Evolutionary conservation across 2,888 invertebrate species (phyloP).

Genomic region (Anagyrus pseudococci): DNA sequence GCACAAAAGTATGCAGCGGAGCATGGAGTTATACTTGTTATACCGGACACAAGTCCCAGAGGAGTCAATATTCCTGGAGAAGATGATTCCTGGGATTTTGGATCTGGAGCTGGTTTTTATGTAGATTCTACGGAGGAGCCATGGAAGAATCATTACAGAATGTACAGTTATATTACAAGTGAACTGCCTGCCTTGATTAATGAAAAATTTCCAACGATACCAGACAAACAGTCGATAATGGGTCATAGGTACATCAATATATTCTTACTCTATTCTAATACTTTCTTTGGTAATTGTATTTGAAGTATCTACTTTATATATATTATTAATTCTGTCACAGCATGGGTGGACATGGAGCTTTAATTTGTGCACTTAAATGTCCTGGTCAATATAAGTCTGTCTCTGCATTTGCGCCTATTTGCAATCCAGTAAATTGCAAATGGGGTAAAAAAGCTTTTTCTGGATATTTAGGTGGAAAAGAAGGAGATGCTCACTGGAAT

Average conservation of each 20-base stretch:
- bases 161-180: slow-evolving; percentile 93
- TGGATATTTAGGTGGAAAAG: slow-evolving; percentile 78
- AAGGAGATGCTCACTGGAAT: slow-evolving; percentile 68
- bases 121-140: slow-evolving; percentile 90
- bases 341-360: slow-evolving; percentile 98
- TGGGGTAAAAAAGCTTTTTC: slow-evolving; percentile 90
- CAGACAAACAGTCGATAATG: slow-evolving; percentile 76
- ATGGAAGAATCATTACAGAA: slow-evolving; percentile 91
- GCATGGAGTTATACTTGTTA: slow-evolving; percentile 85
- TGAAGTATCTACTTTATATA: background rate
- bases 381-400: slow-evolving; percentile 87
- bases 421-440: slow-evolving; percentile 81
- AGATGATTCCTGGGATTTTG: slow-evolving; percentile 93
- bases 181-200: slow-evolving; percentile 81
- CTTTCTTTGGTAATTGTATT: slow-evolving; percentile 3
- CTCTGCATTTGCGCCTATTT: slow-evolving; percentile 95
- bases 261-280: too few species aligned
- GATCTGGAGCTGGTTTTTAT: slow-evolving; percentile 95
- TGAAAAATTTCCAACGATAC: slow-evolving; percentile 73
- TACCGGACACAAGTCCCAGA: slow-evolving; percentile 96
- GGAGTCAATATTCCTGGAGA: slow-evolving; percentile 89
- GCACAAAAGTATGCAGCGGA: slow-evolving; percentile 90
- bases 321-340: slow-evolving; percentile 64
- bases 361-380: slow-evolving; percentile 88
- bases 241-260: slow-evolving; percentile 73